Evolutionary conservation across 2,888 invertebrate species (phyloP).

Genomic region (Pterobdella sp.): DNA sequence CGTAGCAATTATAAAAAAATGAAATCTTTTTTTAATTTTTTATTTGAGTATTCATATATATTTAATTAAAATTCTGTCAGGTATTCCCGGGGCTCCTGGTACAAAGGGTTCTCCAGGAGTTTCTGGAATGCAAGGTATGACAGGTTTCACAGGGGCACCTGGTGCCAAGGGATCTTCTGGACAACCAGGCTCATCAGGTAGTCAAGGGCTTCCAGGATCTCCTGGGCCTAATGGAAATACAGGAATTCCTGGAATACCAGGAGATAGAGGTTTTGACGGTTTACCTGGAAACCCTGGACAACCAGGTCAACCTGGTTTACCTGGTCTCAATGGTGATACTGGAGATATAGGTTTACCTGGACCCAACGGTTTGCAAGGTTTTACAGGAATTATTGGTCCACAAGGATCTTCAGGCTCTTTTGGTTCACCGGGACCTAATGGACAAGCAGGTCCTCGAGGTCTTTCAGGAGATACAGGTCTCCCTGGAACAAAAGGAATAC

Average conservation of each 20-base stretch:
- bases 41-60: background rate
- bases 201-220: slow-evolving; percentile 23
- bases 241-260: slow-evolving; percentile 29
- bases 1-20: background rate
- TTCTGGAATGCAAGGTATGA: slow-evolving; percentile 32
- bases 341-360: slow-evolving; percentile 11
- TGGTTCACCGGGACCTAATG: slow-evolving; percentile 24
- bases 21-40: background rate
- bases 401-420: slow-evolving; percentile 25
- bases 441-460: slow-evolving; percentile 31
- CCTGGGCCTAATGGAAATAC: slow-evolving; percentile 29
- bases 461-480: slow-evolving; percentile 25
- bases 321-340: background rate
- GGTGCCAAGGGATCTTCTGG: slow-evolving; percentile 26
- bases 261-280: slow-evolving; percentile 28
- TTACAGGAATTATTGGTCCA: slow-evolving; percentile 3
- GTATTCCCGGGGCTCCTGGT: slow-evolving; percentile 27
- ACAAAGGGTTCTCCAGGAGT: slow-evolving; percentile 16
- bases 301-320: slow-evolving; percentile 12
- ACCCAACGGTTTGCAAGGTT: background rate
- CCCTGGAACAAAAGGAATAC: slow-evolving; percentile 25
- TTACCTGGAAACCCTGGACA: slow-evolving; percentile 18
- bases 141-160: slow-evolving; percentile 31
- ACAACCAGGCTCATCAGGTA: slow-evolving; percentile 21
- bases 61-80: slow-evolving; percentile 13